A percentile compares a stretch with the other conserved stretches of the same genome.
phyloP scores from a whole-genome alignment of 2,113 vertebrate species.

The Chelonoidis abingdonii region DNA sequence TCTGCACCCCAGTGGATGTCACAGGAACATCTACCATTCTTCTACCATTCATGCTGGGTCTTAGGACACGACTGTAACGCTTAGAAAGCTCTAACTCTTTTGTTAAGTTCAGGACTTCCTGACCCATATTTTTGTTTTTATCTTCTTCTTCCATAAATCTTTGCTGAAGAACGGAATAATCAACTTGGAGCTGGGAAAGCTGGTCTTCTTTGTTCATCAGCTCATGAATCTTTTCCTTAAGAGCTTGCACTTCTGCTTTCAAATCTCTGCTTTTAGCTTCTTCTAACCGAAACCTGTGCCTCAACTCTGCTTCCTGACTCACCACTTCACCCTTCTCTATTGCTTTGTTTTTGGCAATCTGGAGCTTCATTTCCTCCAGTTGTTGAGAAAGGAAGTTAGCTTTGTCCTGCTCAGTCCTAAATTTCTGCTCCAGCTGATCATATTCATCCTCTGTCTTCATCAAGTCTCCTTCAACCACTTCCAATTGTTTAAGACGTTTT shows the following conservation, averaged over 20 bases:
- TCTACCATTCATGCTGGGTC: conserved; percentile 89
- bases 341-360: conserved; percentile 92
- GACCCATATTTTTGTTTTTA: conserved; percentile 87
- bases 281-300: conserved; percentile 87
- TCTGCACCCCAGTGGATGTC: conserved; percentile 91
- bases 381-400: conserved; percentile 89
- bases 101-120: conserved; percentile 86
- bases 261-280: conserved; percentile 90
- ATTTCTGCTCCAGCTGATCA: conserved; percentile 93
- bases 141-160: conserved; percentile 90
- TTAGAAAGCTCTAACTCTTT: conserved; percentile 91
- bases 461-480: conserved; percentile 94
- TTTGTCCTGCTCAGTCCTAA: conserved; percentile 93
- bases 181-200: conserved; percentile 92
- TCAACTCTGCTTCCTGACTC: conserved; percentile 89
- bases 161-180: conserved; percentile 90
- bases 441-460: conserved; percentile 98
- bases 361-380: conserved; percentile 91
- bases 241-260: conserved; percentile 89
- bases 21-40: conserved; percentile 91
- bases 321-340: conserved; percentile 90
- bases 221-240: conserved; percentile 98
- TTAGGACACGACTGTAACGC: conserved; percentile 89
- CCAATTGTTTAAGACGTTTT: conserved; percentile 90
- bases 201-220: conserved; percentile 98